These are phyloP conservation scores for Drosophila suzukii DNA, from an alignment of 1,140 invertebrate species.

Conservation along the genomic window DNA sequence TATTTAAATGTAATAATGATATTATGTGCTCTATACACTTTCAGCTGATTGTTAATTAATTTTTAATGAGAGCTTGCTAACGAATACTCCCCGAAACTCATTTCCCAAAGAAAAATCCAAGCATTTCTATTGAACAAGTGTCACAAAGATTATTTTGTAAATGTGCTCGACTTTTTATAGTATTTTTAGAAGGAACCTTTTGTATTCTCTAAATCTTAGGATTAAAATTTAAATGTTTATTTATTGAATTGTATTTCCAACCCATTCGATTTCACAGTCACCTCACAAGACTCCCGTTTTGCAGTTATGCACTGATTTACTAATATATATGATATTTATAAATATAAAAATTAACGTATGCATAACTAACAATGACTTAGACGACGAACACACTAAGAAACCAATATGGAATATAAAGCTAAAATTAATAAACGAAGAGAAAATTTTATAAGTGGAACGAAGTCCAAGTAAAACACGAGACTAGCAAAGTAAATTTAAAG, in stretches of 20 bases:
- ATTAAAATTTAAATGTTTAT: constrained; percentile 35
- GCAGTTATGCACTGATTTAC: constrained; percentile 67
- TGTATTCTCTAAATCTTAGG: constrained; percentile 48
- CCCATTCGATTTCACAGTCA: constrained; percentile 12
- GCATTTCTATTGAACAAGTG: constrained; percentile 42
- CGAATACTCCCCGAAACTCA: constrained; percentile 51
- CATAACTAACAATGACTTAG: constrained; percentile 75
- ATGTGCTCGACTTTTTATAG: constrained; percentile 67
- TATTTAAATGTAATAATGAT: constrained; percentile 53
- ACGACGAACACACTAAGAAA: constrained; percentile 72
- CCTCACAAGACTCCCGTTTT: constrained; percentile 46
- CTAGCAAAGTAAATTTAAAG: constrained; percentile 75
- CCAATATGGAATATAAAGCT: constrained; percentile 48
- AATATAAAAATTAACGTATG: constrained; percentile 46
- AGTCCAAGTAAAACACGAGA: constrained; percentile 53
- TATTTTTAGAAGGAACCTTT: constrained; percentile 56
- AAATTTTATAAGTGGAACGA: constrained; percentile 68
- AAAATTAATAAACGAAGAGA: constrained; percentile 35
- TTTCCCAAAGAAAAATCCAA: constrained; percentile 48
- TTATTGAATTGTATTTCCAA: constrained; percentile 45
- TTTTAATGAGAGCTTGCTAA: constrained; percentile 76
- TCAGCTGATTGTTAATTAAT: constrained; percentile 79
- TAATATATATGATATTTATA: constrained; percentile 51
- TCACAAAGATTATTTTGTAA: constrained; percentile 45
- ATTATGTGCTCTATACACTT: constrained; percentile 69